Base-by-base conservation (phyloP, 2,888 invertebrate species). In the Scaptomyza tumidula region DNA sequence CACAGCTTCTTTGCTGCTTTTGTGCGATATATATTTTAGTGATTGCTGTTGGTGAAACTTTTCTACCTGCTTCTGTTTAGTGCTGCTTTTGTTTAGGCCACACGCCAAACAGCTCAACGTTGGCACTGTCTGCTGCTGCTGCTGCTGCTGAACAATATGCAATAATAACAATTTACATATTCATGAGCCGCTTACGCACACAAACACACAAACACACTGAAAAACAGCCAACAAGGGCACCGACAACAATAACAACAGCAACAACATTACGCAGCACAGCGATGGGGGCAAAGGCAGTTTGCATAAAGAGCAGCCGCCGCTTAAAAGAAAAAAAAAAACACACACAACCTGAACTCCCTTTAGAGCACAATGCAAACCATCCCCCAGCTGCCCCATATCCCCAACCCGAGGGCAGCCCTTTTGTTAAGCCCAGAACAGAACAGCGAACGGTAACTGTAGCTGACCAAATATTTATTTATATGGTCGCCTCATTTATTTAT, bases 131-230 rank as follows among this genome's bases (percentile, higher is more conserved):
- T 24, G 67, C 39, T 46, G 58, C 43, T 60, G 67, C 39, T 46
- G 58, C 43, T 60, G 53, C 66, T 71, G 69, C 80, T 80, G 76
- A 80, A 86, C 85, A 88, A 88, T 88, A 88, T 85, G 88, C 85
- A 85, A 85, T 85, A 85, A 85, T 88, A 85, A 83, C 83, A 83
- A 85, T 85, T 85, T 85, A 88, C 85, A 85, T 85, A 88, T 85
- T 85, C 86, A 85, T 85, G 86, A 88, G 83, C 59, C 80, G 80
- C 80, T 80, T 66, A 68, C 67, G 63, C 73, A 80, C 69, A 73
- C 81, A 78, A 76, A 76, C 73, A 80, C 69, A 73, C 81, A 78
- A 76, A 76, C 83, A 80, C 71, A 58, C 37, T 49, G 69, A 57
- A 71, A 74, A 60, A 64, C 69, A 56, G 58, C 52, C 70, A 66